Evolutionary conservation across 2,888 invertebrate species (phyloP), one percentile per base, ranked within the genome.

Genomic region (Oscheius onirici): DNA sequence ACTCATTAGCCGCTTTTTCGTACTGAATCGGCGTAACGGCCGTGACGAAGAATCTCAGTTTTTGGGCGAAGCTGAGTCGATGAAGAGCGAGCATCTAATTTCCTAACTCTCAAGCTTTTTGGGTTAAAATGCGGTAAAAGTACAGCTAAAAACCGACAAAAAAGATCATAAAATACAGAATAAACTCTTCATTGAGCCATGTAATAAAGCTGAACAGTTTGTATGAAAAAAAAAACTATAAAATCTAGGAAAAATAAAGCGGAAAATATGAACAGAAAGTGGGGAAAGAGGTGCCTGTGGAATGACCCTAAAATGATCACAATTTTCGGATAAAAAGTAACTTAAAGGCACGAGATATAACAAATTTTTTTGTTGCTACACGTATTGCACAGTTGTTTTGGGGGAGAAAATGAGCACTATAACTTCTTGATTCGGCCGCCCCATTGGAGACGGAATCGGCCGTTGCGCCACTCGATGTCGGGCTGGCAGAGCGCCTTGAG

Each of bases 381-480:
- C 58, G 58, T 58, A 58, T 58, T 58, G 58, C 55, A 55, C 55
- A 20, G n/a, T 58, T 22, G 24, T 15, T 20, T 57, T n/a, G n/a
- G n/a, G n/a, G n/a, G 22, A n/a, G 26, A 24, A 51, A n/a, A 51
- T 24, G 5, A 57, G 40, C 28, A 8, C 58, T 49, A 63, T 17
- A 63, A 26, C 15, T 49, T 63, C 17, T 52, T 66, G 26, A 79
- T 79, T 26, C 57, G 72, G 43, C 97, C 97, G 76, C 97, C 97
- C 97, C 97, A 97, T 84, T 93, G 92, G 76, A 97, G 91, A 88
- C 93, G 92, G 90, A 94, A 99, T 83, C 92, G 92, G 86, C 95
- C 92, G 68, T 84, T 84, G 86, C 97, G 91, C 99, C 99, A 99
- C 88, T 92, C 92, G 86, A 99, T 95, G 76, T 93, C 92, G 0